Percentiles rank a stretch among this genome's conserved stretches.
These are phyloP conservation scores for Thalassophryne amazonica DNA, from an alignment of 2,797 vertebrate species.

Conservation along the genomic window DNA sequence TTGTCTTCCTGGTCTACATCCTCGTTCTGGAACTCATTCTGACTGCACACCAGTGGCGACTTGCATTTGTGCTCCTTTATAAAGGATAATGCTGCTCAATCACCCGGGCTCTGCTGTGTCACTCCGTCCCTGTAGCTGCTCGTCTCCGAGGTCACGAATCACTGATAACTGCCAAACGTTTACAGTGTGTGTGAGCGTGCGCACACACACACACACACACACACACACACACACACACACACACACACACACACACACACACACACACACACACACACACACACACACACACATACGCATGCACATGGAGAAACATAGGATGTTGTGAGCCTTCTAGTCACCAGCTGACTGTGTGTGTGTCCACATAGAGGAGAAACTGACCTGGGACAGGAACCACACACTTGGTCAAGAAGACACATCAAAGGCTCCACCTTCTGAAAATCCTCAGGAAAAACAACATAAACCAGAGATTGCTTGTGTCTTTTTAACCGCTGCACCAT, in stretches of 20 bases:
- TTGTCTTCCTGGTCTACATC: neutral
- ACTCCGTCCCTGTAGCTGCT: neutral
- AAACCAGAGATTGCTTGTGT: too few species aligned
- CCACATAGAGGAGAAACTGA: too few species aligned
- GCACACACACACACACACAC: neutral
- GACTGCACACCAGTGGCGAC: constrained; percentile 1
- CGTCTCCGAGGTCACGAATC: neutral
- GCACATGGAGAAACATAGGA: neutral
- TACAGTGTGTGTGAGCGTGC: neutral
- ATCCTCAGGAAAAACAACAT: too few species aligned
- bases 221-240: neutral
- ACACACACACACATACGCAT: neutral
- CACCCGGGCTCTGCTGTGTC: constrained; percentile 11
- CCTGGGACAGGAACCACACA: too few species aligned
- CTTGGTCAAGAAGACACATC: too few species aligned
- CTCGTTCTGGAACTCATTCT: neutral
- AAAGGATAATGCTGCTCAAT: neutral
- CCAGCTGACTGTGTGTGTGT: neutral
- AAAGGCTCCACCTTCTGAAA: too few species aligned
- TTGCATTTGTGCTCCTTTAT: constrained; percentile 18
- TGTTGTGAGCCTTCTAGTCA: neutral
- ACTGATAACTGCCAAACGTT: neutral
- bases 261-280: neutral
- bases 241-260: neutral
- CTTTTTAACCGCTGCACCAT: too few species aligned